Evolutionary conservation across 2,888 invertebrate species (phyloP).

Genomic region (Priocnemis perturbator): DNA sequence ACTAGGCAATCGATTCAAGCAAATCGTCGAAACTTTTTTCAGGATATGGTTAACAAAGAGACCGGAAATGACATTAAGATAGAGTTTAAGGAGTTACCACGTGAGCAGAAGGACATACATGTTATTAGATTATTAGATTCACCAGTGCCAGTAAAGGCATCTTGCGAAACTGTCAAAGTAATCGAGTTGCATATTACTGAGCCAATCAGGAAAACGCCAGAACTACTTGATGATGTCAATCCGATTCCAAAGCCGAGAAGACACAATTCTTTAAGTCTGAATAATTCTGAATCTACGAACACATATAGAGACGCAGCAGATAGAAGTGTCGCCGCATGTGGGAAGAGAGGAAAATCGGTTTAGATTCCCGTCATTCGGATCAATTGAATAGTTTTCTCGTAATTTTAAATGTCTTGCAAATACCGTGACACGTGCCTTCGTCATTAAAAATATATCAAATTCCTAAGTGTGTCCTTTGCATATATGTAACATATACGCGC

Average conservation of each 20-base stretch:
- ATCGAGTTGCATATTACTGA: conserved; percentile 78
- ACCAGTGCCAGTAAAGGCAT: conserved; percentile 49
- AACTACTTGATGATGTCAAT: conserved; percentile 65
- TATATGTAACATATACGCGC: too few species aligned
- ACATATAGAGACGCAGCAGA: conserved; percentile 19
- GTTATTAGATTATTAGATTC: conserved; percentile 64
- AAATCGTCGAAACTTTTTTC: conserved; percentile 64
- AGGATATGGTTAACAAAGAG: conserved; percentile 56
- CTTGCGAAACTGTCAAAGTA: conserved; percentile 64
- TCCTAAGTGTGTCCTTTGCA: too few species aligned
- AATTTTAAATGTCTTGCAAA: too few species aligned
- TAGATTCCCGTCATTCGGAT: conserved; percentile 29
- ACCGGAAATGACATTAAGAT: conserved; percentile 56
- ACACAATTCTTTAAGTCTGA: conserved; percentile 66
- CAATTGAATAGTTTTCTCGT: too few species aligned
- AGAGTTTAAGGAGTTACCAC: conserved; percentile 64
- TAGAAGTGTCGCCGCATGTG: conserved; percentile 19
- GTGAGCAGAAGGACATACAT: conserved; percentile 65
- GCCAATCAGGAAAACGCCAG: conserved; percentile 73
- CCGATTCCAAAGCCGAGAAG: conserved; percentile 80
- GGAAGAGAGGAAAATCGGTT: conserved; percentile 56
- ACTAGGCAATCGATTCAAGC: conserved; percentile 61
- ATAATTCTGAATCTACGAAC: conserved; percentile 20
- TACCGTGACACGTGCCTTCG: too few species aligned
- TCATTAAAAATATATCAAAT: too few species aligned